phyloP scores from a whole-genome alignment of 23 tunicate genomes.

The Phallusia fumigata region DNA sequence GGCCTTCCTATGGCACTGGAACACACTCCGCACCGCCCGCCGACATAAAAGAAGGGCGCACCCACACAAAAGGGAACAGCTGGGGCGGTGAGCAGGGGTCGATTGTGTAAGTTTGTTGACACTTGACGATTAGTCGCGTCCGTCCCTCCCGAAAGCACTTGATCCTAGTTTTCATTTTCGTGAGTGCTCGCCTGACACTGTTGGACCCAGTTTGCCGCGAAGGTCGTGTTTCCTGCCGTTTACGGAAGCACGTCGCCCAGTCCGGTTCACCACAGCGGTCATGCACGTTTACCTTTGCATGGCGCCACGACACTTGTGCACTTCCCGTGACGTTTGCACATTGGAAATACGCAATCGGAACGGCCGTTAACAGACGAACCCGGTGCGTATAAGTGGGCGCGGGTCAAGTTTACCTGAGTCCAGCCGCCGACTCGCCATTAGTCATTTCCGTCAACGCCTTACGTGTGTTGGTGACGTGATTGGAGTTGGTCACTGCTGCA shows the following conservation, averaged over 20 bases:
- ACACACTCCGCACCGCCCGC: too few relatives aligned
- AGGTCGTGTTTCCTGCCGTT: background rate
- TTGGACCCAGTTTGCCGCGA: background rate
- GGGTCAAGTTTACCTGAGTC: background rate
- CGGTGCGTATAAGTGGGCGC: background rate
- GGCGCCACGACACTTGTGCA: background rate
- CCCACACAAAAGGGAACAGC: background rate
- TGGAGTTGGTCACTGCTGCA: too few relatives aligned
- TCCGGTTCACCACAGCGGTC: background rate
- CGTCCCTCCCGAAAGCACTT: background rate
- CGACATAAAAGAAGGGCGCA: too few relatives aligned
- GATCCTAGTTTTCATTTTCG: conserved; percentile 6
- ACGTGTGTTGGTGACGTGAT: background rate
- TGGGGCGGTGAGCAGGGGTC: background rate
- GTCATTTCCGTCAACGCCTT: background rate
- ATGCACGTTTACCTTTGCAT: conserved; percentile 5
- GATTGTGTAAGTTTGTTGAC: conserved; percentile 9
- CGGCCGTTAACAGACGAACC: background rate
- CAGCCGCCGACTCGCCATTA: background rate
- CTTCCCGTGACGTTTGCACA: conserved; percentile 11
- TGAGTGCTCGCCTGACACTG: background rate
- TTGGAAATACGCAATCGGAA: conserved; percentile 3
- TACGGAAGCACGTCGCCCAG: too few relatives aligned
- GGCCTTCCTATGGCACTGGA: too few relatives aligned
- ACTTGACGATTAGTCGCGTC: background rate